Base-by-base conservation (phyloP, 2,888 invertebrate genomes). In the Xylocampa areola region DNA sequence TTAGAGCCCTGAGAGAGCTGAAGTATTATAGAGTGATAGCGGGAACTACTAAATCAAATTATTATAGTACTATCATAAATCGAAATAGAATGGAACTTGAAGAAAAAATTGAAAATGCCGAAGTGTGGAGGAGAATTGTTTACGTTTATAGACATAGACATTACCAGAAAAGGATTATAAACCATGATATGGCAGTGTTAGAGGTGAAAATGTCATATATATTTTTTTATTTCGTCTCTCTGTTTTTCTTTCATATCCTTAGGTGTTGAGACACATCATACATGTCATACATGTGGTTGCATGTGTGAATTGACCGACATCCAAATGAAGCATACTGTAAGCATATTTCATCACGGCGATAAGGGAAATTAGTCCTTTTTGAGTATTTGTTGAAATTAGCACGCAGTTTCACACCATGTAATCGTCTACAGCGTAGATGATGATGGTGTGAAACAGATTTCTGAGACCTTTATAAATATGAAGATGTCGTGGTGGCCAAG, bases 111-210 rank as follows among this genome's bases (percentile, higher is more conserved):
- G 17, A 2, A 16, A 0, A 10, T 6, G 4, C 6, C 6, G 55
- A 60, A 29, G 8, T 45, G 7, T 55, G 60, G 55, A 44, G 51
- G 13, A 30, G 13, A 17, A 51, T 64, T 21, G n/a, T 6, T 8
- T 0, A 8, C 14, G 60, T 35, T 44, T 54, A 32, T 23, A 10
- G 1, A 27, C 55, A 60, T 23, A 8, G 25, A 6, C 1, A 6
- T 5, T 63, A 54, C 25, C 25, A 30, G 1, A 1, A 5, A 1
- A 11, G 2, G 2, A 7, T 0, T 0, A 1, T 49, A 1, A 2
- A 7, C 6, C 25, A 60, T 23, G 64, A 64, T 11, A 33, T 64
- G 10, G 64, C 61, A 2, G 39, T 64, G 1, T 21, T 64, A 30
- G 6, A 29, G 61, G 64, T 51, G 37, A 40, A 23, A 2, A 23